Conservation (phyloP, 2,797 vertebrate genomes). For the Pangasius mekongensis region DNA sequence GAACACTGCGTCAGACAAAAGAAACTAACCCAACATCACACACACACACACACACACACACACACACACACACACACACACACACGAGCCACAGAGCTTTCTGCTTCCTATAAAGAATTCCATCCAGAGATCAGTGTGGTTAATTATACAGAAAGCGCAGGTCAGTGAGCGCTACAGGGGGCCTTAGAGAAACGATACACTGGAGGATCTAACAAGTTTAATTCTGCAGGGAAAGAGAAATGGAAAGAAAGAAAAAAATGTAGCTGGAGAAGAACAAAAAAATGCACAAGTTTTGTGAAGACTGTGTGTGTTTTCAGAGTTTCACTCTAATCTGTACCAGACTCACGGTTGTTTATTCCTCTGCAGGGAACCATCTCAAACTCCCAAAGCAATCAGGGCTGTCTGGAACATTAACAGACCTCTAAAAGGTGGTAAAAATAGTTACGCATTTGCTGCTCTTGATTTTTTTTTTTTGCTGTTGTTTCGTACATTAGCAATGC, state of each 20-base stretch:
- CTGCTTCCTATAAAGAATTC: slow-evolving; percentile 49
- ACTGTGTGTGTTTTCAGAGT: not conserved
- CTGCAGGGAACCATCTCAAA: slow-evolving; percentile 24
- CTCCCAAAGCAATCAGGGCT: slow-evolving; percentile 37
- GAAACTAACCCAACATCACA: slow-evolving; percentile 13
- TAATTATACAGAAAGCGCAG: slow-evolving; percentile 37
- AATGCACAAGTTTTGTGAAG: not conserved
- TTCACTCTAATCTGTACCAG: slow-evolving; percentile 27
- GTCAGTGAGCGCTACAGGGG: not conserved
- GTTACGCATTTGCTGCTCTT: not conserved
- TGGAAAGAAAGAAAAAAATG: not conserved
- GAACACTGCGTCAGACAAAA: slow-evolving; percentile 29
- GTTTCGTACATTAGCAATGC: slow-evolving; percentile 7
- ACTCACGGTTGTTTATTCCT: slow-evolving; percentile 30
- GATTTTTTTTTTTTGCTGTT: not conserved
- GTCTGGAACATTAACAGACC: slow-evolving; percentile 32
- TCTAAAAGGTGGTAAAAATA: slow-evolving; percentile 27
- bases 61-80: slow-evolving; percentile 25
- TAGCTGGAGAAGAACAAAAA: not conserved
- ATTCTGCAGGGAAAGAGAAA: not conserved
- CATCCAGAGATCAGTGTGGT: slow-evolving; percentile 15
- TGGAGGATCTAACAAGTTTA: not conserved
- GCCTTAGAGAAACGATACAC: slow-evolving; percentile 18
- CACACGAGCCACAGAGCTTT: slow-evolving; percentile 22
- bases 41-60: slow-evolving; percentile 17